Evolutionary conservation across 2,797 vertebrate species (phyloP).

Genomic region (Botia almorhae): DNA sequence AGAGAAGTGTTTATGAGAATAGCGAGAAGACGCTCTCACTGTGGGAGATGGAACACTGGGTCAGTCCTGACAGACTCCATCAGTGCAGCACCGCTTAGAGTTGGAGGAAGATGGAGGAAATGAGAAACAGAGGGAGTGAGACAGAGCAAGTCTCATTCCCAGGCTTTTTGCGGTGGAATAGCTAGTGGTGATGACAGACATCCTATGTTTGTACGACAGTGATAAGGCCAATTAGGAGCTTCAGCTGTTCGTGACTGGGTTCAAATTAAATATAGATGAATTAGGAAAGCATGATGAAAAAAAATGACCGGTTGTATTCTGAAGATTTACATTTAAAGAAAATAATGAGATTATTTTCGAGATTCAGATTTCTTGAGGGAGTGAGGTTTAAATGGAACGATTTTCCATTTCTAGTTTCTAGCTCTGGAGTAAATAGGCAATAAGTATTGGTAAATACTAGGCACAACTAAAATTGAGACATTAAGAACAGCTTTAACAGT

Average conservation of each 20-base stretch:
- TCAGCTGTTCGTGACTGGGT: slow-evolving; percentile 42
- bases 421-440: neutral
- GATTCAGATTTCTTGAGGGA: neutral
- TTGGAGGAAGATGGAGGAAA: slow-evolving; percentile 35
- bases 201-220: slow-evolving; percentile 42
- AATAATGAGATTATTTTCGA: slow-evolving; percentile 45
- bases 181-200: slow-evolving; percentile 47
- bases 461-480: too few relatives aligned
- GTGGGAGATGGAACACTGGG: slow-evolving; percentile 60
- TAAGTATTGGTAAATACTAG: too few relatives aligned
- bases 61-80: slow-evolving; percentile 60
- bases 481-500: too few relatives aligned
- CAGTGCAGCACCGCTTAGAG: slow-evolving; percentile 52
- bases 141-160: slow-evolving; percentile 27
- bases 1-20: slow-evolving; percentile 71
- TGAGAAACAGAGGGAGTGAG: slow-evolving; percentile 32
- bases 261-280: slow-evolving; percentile 51
- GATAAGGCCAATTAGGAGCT: slow-evolving; percentile 54
- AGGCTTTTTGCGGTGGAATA: slow-evolving; percentile 20
- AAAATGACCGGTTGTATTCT: slow-evolving; percentile 36
- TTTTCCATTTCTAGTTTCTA: neutral
- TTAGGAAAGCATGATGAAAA: slow-evolving; percentile 48
- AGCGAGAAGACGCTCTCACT: slow-evolving; percentile 56
- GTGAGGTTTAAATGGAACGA: too few relatives aligned
- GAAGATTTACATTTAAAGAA: slow-evolving; percentile 29